Evolutionary conservation across 2,888 invertebrate species (phyloP).

Genomic region (Auanema sp.): DNA sequence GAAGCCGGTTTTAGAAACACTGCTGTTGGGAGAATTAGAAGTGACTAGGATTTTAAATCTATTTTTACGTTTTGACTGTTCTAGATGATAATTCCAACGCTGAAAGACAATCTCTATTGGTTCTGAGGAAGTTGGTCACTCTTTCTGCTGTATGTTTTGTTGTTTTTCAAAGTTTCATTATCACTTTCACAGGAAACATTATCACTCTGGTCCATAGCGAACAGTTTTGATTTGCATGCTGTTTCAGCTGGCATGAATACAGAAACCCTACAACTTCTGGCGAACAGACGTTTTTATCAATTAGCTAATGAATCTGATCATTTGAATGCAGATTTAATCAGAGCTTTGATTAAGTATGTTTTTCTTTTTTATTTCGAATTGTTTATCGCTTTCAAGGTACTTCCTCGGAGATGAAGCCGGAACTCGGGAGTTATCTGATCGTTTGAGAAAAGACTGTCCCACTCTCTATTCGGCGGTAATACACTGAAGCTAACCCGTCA

Average conservation of each 20-base stretch:
- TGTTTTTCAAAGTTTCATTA: not conserved
- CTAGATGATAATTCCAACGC: conserved; percentile 53
- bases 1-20: not conserved
- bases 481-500: not conserved
- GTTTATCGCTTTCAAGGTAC: conserved; percentile 77
- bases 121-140: conserved; percentile 67
- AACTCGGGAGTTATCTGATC: conserved; percentile 84
- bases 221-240: conserved; percentile 84
- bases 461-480: conserved; percentile 72
- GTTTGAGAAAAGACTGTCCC: conserved; percentile 86
- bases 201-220: conserved; percentile 87
- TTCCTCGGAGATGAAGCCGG: conserved; percentile 93
- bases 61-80: not conserved
- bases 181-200: conserved; percentile 77
- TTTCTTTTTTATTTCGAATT: conserved; percentile 62
- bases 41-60: not conserved
- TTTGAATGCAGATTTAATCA: conserved; percentile 39
- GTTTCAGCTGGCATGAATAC: conserved; percentile 43
- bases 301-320: conserved; percentile 39
- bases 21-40: not conserved
- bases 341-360: conserved; percentile 43
- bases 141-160: conserved; percentile 65
- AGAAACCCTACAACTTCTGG: conserved; percentile 24
- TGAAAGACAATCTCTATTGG: conserved; percentile 63
- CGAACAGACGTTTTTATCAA: conserved; percentile 35